Evolutionary conservation across 2,888 invertebrate genomes (phyloP).

Genomic region (Clitarchus hookeri): DNA sequence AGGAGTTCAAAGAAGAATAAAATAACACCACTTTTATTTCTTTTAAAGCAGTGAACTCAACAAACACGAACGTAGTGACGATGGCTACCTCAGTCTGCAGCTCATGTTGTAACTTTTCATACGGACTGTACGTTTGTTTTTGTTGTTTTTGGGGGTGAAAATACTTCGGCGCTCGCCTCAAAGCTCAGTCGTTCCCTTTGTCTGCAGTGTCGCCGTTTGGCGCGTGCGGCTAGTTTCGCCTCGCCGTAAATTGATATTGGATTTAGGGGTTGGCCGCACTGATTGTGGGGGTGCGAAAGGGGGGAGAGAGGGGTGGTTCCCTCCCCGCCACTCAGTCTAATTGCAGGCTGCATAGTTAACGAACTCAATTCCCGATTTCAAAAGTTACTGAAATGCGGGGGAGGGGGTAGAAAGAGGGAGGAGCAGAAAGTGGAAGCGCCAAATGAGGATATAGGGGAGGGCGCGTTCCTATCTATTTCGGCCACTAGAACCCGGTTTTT

Average conservation of each 20-base stretch:
- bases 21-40: no score
- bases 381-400: neutral
- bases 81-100: no score
- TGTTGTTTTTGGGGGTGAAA: no score
- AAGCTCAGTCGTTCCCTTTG: no score
- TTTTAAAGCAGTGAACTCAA: no score
- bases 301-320: neutral
- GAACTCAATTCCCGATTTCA: conserved; percentile 14
- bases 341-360: conserved; percentile 14
- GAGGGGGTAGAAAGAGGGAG: neutral
- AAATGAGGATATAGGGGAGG: conserved; percentile 14
- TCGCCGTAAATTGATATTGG: neutral
- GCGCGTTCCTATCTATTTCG: neutral
- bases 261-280: neutral
- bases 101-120: no score
- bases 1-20: no score
- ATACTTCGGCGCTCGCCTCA: no score
- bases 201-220: neutral
- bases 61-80: no score
- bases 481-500: neutral
- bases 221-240: neutral
- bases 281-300: neutral
- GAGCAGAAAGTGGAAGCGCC: neutral
- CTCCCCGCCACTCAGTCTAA: neutral
- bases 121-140: no score